Base-by-base conservation (phyloP, 92 coral and sea anemone genomes). In the Palythoa grandis region DNA sequence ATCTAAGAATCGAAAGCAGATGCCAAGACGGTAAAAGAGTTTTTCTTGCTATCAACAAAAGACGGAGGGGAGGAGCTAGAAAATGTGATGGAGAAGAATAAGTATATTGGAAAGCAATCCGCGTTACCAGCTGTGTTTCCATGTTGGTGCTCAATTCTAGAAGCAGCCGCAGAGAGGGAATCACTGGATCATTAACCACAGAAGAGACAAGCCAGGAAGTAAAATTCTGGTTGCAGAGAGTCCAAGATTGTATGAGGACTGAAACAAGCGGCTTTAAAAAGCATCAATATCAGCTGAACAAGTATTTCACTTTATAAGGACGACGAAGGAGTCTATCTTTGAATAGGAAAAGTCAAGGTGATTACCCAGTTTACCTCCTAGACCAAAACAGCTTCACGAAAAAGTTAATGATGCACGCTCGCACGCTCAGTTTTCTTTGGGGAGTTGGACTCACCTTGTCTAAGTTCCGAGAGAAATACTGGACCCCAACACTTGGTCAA, bases 1-100 rank as follows among this genome's bases (percentile, higher is more conserved):
- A 89, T 69, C 58, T 47, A 71, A 0, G 95, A 92, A 78, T 86
- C 87, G 10, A 76, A 78, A 86, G 91, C 89, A 74, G 93, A 92
- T 25, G 68, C 79, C 37, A 92, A 92, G 73, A 84, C 74, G 48
- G 77, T 82, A 61, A 89, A 84, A 86, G 87, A 92, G 79, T 29
- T 90, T 9, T 90, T 92, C 72, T 89, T 91, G 53, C 67, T 87
- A 14, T 91, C 95, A 56, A 89, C 87, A 17, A 70, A 58, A 84
- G 77, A 74, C 58, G 10, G 58, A 22, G 85, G 84, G 16, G 91
- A 90, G 60, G 71, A 87, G 50, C 71, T 90, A 58, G 87, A 29
- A 29, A 29, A 29, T 29, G 72, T 79, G 20, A 82, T 69, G 73
- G 73, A 24, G 73, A 24, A 69, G 73, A 22, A 69, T 39, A 39